Evolutionary conservation across 2,888 invertebrate species (phyloP), one percentile per base, ranked within the genome.

Genomic region (Schrankia costaestrigalis): DNA sequence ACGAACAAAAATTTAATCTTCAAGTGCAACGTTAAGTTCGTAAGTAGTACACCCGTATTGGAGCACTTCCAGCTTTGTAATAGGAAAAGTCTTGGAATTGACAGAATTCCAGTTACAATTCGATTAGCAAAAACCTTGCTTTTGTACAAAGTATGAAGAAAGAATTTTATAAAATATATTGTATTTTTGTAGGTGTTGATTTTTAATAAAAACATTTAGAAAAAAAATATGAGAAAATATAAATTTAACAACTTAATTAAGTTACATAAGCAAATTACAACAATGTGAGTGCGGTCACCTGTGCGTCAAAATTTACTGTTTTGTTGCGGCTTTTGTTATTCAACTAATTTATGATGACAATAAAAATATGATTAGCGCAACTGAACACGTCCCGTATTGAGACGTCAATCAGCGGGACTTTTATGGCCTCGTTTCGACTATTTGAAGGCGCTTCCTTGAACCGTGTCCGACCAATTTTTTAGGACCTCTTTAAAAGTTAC

Each of bases 301-400:
- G 44, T 53, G 56, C 63, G 49, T 63, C 49, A 59, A 61, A 58
- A 60, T 71, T 73, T 61, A 64, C 58, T 50, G 57, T 60, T 57
- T 53, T 52, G 48, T 31, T 36, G 55, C 46, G 49, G 56, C 63
- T 65, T 69, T 74, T 71, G 70, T 73, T 69, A 48, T 56, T 50
- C 40, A 15, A 53, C 67, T 74, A 72, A 79, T 80, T 81, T 79
- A 81, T 80, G 71, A 56, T 58, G 65, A 62, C 69, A 61, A 63
- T 81, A 81, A 83, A 83, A 81, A 71, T 79, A 81, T 84, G 80
- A 81, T 76, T 72, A 80, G 77, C 59, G 53, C 66, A 66, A 69
- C 68, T 64, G 62, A 66, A 53, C 56, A 37, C 43, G 55, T 41
- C 46, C 58, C 50, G 63, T 70, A 82, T 78, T 74, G 75, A 80